phyloP scores from a whole-genome alignment of 2,113 vertebrate genomes.

The Cephalopterus ornatus region DNA sequence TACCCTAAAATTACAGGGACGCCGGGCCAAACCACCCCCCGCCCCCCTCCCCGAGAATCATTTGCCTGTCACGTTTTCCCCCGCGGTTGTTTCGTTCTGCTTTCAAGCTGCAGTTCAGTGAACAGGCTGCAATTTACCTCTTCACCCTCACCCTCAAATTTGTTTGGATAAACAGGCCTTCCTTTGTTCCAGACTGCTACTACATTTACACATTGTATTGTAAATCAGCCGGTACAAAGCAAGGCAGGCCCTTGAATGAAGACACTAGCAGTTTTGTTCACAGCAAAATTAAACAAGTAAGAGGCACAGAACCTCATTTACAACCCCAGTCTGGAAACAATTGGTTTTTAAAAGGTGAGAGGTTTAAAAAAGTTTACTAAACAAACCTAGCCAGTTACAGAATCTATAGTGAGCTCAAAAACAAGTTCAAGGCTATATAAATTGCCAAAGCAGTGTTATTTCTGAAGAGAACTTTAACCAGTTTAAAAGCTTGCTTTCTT shows the following conservation, averaged over 20 bases:
- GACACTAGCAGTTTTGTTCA: slow-evolving; percentile 49
- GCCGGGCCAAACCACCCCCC: background rate
- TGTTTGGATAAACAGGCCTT: slow-evolving; percentile 58
- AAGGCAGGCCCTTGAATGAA: slow-evolving; percentile 20
- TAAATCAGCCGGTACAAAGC: slow-evolving; percentile 31
- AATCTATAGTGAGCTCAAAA: background rate
- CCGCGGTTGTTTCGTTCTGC: background rate
- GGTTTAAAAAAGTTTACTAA: slow-evolving; percentile 54
- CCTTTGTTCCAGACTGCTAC: slow-evolving; percentile 45
- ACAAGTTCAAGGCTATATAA: slow-evolving; percentile 14
- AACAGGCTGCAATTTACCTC: slow-evolving; percentile 45
- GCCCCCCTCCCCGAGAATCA: rapidly evolving
- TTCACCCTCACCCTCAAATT: slow-evolving; percentile 42
- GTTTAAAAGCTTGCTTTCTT: slow-evolving; percentile 5
- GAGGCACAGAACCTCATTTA: slow-evolving; percentile 24
- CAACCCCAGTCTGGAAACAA: slow-evolving; percentile 13
- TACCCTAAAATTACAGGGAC: background rate
- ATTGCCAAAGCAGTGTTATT: background rate
- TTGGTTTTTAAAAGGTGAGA: slow-evolving; percentile 53
- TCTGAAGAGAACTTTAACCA: background rate
- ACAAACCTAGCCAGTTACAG: slow-evolving; percentile 13
- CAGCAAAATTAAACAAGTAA: slow-evolving; percentile 17
- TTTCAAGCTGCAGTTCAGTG: slow-evolving; percentile 4
- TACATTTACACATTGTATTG: slow-evolving; percentile 45
- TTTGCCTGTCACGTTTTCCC: background rate